Evolutionary conservation across 2,888 invertebrate genomes (phyloP).

Genomic region (Caenorhabditis macrosperma): DNA sequence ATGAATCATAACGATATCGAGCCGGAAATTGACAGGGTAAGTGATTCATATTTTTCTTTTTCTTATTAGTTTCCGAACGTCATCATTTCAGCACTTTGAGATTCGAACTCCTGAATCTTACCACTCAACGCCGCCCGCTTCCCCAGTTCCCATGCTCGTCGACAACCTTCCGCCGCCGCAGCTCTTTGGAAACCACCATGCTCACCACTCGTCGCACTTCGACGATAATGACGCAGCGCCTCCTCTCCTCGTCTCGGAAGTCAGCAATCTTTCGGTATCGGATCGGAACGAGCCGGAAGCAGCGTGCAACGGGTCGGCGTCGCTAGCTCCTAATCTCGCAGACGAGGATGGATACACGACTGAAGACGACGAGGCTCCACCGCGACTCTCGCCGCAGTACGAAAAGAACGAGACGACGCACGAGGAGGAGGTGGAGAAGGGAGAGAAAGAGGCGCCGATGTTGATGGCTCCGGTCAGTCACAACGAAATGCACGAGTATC

Average conservation of each 20-base stretch:
- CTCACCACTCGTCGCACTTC: neutral
- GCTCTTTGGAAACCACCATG: neutral
- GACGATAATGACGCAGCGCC: constrained; percentile 40
- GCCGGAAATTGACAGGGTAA: constrained; percentile 3
- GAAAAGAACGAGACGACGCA: constrained; percentile 28
- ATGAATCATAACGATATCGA: neutral
- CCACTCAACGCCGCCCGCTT: constrained; percentile 13
- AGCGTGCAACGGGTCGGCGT: neutral
- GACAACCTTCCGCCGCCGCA: constrained; percentile 3
- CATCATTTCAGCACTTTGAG: constrained; percentile 21
- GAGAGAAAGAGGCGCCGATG: constrained; percentile 42
- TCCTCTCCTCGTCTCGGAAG: constrained; percentile 40
- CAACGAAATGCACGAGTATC: constrained; percentile 14
- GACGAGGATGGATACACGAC: constrained; percentile 21
- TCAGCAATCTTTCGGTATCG: constrained; percentile 12
- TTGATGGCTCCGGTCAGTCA: constrained; percentile 46
- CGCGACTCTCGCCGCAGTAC: constrained; percentile 59
- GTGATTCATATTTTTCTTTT: neutral
- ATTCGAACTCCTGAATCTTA: constrained; percentile 37
- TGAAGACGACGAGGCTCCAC: constrained; percentile 64
- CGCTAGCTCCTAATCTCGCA: neutral
- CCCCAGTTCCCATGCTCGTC: neutral
- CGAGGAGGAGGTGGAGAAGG: constrained; percentile 23
- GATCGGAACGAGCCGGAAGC: neutral
- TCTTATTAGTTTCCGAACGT: no score